A percentile compares a stretch with the other conserved stretches of the same genome.
phyloP scores from a whole-genome alignment of 2,113 vertebrate genomes.

The Perca flavescens region DNA sequence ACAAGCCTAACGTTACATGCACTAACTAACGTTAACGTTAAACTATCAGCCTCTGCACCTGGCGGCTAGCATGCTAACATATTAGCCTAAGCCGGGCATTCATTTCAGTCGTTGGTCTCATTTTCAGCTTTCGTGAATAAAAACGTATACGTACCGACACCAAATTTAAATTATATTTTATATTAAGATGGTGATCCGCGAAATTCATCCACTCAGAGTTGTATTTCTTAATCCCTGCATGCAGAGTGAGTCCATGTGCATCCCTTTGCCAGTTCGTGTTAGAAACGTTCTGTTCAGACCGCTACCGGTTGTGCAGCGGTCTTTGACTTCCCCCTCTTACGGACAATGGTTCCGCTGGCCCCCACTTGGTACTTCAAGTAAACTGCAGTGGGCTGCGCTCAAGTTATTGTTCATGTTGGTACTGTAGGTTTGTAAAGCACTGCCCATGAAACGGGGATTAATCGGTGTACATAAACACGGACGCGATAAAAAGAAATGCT shows the following conservation, averaged over 20 bases:
- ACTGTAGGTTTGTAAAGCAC: not conserved
- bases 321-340: constrained; percentile 55
- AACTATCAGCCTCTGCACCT: not conserved
- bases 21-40: too few relatives aligned
- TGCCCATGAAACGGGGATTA: not conserved
- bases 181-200: not conserved
- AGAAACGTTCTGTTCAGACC: constrained; percentile 73
- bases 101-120: not conserved
- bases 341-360: constrained; percentile 39
- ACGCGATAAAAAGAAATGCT: not conserved
- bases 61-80: constrained; percentile 51
- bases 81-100: constrained; percentile 1
- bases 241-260: constrained; percentile 60
- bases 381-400: constrained; percentile 38
- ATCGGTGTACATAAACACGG: not conserved
- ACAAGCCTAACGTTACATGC: not conserved
- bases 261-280: constrained; percentile 44
- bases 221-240: not conserved
- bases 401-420: constrained; percentile 49
- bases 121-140: not conserved
- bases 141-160: constrained; percentile 45
- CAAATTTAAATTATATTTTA: not conserved
- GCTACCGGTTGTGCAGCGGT: constrained; percentile 51
- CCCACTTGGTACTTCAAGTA: constrained; percentile 19
- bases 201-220: not conserved